Conservation (phyloP, 2,888 invertebrate species). For the Drosophila nr. perissopoda region DNA sequence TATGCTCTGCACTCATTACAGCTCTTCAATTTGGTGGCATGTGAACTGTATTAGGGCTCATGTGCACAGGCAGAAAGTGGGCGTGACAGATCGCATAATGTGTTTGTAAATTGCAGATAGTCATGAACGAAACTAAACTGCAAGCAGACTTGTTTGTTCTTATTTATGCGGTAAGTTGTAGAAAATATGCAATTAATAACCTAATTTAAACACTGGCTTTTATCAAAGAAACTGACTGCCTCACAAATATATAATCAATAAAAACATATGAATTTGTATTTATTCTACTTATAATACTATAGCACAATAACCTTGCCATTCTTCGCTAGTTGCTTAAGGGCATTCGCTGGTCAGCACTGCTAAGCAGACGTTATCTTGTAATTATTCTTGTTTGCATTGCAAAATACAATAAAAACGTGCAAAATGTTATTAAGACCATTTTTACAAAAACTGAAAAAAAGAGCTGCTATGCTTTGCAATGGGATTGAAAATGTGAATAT, state of each 20-base stretch:
- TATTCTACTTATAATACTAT: neutral
- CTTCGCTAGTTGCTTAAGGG: conserved; percentile 15
- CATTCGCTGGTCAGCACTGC: conserved; percentile 20
- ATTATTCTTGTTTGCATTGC: conserved; percentile 67
- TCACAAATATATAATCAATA: neutral
- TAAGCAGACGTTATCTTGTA: conserved; percentile 22
- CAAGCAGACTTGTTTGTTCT: neutral
- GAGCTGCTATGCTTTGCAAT: conserved; percentile 5
- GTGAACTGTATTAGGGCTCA: conserved; percentile 47
- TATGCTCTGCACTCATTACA: conserved; percentile 35
- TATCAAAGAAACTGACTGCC: neutral
- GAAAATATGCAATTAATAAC: neutral
- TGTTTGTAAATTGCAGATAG: conserved; percentile 44
- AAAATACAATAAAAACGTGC: conserved; percentile 67
- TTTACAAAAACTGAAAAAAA: conserved; percentile 7
- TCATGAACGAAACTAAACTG: conserved; percentile 39
- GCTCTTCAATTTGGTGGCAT: conserved; percentile 16
- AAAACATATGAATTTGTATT: neutral
- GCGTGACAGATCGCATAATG: conserved; percentile 59
- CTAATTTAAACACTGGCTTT: neutral
- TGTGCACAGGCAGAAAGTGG: conserved; percentile 42
- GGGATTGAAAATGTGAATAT: conserved; percentile 25
- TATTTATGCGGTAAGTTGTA: neutral
- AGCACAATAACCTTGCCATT: neutral
- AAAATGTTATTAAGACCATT: conserved; percentile 52